Base-by-base conservation (phyloP, 2,888 invertebrate species). In the Globia sparganii region DNA sequence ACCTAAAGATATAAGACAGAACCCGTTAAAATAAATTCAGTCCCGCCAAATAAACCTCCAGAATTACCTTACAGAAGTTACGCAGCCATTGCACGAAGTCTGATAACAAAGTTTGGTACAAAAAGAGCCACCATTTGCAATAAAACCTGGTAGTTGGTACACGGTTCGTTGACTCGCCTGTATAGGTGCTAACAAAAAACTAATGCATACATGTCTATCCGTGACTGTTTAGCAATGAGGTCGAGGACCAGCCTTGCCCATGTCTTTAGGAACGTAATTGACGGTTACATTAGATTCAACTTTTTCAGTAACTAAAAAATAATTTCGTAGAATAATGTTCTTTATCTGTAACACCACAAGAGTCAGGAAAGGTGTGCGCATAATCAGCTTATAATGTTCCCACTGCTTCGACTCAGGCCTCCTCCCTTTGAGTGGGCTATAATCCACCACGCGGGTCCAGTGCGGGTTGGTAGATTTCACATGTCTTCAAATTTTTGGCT, bases 141-240 rank as follows among this genome's bases (percentile, higher is more conserved):
- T 86, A 83, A 90, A 81, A 78, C 79, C 65, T 72, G 69, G 80
- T 34, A 72, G 76, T 77, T 75, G 79, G 28, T 59, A 66, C 87
- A 78, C 83, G 88, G 90, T 88, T 87, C 86, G 87, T 86, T 85
- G 86, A 90, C 85, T 86, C 82, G 83, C 72, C 77, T 87, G 78
- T 88, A 83, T 81, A 73, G 83, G 61, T 71, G 78, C 73, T 67
- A 72, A 83, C 85, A 91, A 91, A 91, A 90, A 91, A 81, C 40
- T 80, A 87, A 90, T 90, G 90, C 90, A 88, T 87, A 85, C 87
- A 84, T 86, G 83, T 81, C 86, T 78, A 82, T 75, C 75, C 61
- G 78, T 62, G 80, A 59, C 61, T 64, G 68, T 73, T 49, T 11
- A 31, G 53, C 75, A 75, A 72, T 72, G 74, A 67, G 79, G 66